These are phyloP conservation scores for Anthoscopus minutus DNA, from an alignment of 2,113 vertebrate species.

Conservation along the genomic window DNA sequence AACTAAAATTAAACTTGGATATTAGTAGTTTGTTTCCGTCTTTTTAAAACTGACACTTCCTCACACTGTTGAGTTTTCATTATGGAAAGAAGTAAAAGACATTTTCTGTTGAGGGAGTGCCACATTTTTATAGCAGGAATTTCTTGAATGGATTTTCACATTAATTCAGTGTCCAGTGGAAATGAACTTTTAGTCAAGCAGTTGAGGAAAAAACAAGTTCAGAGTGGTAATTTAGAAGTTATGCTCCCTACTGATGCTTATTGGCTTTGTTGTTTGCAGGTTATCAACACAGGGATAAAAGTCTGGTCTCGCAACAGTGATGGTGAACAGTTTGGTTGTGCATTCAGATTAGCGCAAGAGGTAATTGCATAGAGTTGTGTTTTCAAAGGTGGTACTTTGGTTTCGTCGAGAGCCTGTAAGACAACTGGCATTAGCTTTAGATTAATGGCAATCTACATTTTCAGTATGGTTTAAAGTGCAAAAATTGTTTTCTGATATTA, in stretches of 20 bases:
- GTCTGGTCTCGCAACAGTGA: slow-evolving; percentile 94
- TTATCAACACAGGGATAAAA: slow-evolving; percentile 96
- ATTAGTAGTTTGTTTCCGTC: neutral
- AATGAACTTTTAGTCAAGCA: neutral
- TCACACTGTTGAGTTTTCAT: neutral
- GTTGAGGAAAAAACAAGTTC: neutral
- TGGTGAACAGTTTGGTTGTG: slow-evolving; percentile 91
- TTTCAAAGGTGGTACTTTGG: neutral
- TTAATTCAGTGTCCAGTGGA: neutral
- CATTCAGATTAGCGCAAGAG: slow-evolving; percentile 96
- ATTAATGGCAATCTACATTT: neutral
- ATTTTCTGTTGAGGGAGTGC: neutral
- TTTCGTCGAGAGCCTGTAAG: neutral
- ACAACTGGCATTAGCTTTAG: neutral
- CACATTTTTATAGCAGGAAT: neutral
- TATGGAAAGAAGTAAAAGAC: neutral
- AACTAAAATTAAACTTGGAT: neutral
- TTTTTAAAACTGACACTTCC: neutral
- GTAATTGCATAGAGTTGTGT: slow-evolving; percentile 63
- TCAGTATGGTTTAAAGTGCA: neutral
- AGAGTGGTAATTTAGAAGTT: neutral
- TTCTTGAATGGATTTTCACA: neutral
- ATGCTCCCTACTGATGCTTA: neutral
- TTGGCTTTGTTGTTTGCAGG: slow-evolving; percentile 67
- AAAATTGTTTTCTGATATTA: neutral